phyloP scores from a whole-genome alignment of 2,113 vertebrate species.

The Rousettus leschenaultii region DNA sequence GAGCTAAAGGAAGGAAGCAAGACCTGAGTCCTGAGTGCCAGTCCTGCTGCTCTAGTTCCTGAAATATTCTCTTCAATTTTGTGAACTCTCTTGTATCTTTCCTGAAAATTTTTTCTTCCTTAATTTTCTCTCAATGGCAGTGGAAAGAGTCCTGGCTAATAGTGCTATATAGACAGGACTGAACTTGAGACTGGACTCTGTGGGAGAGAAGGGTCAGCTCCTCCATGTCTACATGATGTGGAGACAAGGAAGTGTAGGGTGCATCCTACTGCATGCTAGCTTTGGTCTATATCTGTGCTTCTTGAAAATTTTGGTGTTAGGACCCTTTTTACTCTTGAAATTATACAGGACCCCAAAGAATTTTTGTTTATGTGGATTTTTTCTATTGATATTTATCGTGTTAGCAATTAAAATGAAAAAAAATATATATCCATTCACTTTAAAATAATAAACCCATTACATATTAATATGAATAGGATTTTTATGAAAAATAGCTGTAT shows the following conservation, averaged over 20 bases:
- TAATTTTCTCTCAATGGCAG: not conserved
- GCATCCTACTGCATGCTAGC: accelerated
- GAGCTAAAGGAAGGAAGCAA: too few relatives aligned
- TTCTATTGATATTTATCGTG: not conserved
- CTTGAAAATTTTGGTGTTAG: not conserved
- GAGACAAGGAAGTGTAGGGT: not conserved
- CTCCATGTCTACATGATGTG: not conserved
- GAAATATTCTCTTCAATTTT: not conserved
- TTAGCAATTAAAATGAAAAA: not conserved
- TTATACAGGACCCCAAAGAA: not conserved
- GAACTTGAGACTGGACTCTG: not conserved
- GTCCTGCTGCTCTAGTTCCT: not conserved
- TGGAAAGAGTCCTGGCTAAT: not conserved
- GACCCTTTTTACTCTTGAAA: not conserved
- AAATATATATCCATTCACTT: not conserved
- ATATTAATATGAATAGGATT: not conserved
- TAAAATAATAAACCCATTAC: not conserved
- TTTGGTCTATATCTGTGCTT: not conserved
- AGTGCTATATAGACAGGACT: not conserved
- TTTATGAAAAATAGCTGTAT: not conserved
- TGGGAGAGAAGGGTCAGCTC: not conserved
- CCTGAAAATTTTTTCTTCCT: not conserved
- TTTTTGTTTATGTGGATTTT: not conserved
- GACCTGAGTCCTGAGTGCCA: not conserved
- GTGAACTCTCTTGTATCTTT: not conserved